Base-by-base conservation (phyloP, 2,888 invertebrate genomes). In the Abrostola triplasia region DNA sequence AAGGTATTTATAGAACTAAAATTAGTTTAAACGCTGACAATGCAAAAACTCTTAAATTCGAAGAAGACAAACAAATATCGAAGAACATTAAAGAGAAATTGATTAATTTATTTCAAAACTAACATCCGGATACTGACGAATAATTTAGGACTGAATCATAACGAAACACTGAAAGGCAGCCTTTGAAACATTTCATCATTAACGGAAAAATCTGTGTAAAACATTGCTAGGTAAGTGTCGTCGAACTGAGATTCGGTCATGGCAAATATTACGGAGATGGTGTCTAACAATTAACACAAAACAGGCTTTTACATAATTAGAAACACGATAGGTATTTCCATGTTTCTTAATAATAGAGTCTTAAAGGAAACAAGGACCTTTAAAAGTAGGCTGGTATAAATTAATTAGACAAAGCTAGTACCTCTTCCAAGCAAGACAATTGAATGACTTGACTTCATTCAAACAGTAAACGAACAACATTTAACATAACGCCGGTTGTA, bases 181-280 rank as follows among this genome's bases (percentile, higher is more conserved):
- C 38, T 59, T 6, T 2, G 37, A 52, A 48, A 49, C 5, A 47
- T 74, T 74, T 72, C 68, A 40, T 59, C 8, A 72, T 47, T 50
- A 54, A 50, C 72, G 53, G 67, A 64, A 67, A 47, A 73, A 67
- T 64, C 63, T 24, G 55, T 61, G 48, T 62, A 59, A 76, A 76
- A 70, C 48, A 37, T 61, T 57, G 60, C 65, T 49, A 24, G 44
- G 59, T 59, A 37, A 40, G 61, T 63, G 76, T 77, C 79, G 64
- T 64, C 70, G 70, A 70, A 60, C 77, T 50, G 35, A 60, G 59
- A 50, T 38, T 66, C 56, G 76, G 77, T 73, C 77, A 79, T 10
- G 70, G 76, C 55, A 67, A 64, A 57, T 35, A 47, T 55, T 66
- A 51, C 54, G 42, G 38, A 37, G 55, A 77, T 53, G 52, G 50